These are phyloP conservation scores for Aphidius ervi DNA, from an alignment of 1,140 invertebrate genomes.

Conservation along the genomic window DNA sequence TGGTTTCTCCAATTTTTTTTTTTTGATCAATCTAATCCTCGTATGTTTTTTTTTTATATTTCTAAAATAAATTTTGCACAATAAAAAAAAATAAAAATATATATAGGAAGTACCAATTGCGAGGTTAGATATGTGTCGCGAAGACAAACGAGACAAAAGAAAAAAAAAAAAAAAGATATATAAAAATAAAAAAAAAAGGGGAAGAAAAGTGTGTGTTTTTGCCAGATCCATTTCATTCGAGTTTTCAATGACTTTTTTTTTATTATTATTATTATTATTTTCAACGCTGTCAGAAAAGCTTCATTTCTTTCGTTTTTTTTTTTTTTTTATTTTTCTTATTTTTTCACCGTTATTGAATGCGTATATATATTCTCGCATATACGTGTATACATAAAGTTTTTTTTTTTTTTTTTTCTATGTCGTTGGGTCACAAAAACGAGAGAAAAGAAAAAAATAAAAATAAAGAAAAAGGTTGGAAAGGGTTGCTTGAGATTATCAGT, in stretches of 20 bases:
- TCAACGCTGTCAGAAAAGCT: not conserved
- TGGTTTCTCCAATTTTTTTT: not conserved
- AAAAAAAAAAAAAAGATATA: too few relatives aligned
- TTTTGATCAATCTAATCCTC: not conserved
- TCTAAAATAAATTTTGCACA: too few relatives aligned
- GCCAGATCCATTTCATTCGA: slow-evolving; percentile 2
- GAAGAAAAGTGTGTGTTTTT: not conserved
- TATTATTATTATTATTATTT: not conserved
- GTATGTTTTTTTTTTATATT: not conserved
- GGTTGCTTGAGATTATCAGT: slow-evolving; percentile 39
- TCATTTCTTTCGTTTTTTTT: slow-evolving; percentile 5
- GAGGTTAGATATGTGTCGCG: too few relatives aligned
- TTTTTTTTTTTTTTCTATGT: too few relatives aligned
- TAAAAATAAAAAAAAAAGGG: too few relatives aligned
- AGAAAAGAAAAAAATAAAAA: not conserved
- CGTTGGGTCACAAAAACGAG: too few relatives aligned
- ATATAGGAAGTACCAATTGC: too few relatives aligned
- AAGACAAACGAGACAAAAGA: too few relatives aligned
- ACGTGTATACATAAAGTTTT: too few relatives aligned
- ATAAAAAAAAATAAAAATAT: too few relatives aligned
- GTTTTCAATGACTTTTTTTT: too few relatives aligned
- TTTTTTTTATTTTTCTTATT: not conserved
- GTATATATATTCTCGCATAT: not conserved
- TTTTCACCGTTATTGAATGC: slow-evolving; percentile 1
- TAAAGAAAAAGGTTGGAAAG: slow-evolving; percentile 7